Base-by-base conservation (phyloP, 2,113 vertebrate species). In the Anguilla rostrata region DNA sequence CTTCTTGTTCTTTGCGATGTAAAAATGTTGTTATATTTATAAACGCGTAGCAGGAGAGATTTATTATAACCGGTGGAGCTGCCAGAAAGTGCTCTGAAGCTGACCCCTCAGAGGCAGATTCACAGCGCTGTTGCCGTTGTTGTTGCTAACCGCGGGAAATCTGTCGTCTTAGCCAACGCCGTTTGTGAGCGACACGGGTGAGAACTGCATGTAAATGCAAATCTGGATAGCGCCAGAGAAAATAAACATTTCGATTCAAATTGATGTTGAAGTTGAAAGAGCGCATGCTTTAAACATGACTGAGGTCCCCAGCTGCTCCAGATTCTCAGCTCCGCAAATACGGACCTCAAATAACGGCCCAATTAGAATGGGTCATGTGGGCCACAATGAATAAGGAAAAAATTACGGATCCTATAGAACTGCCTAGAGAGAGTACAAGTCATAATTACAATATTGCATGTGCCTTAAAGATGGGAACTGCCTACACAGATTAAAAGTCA, bases 11-110 rank as follows among this genome's bases (percentile, higher is more conserved):
- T 82, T 34, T 34, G 81, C 41, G 4, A 49, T 53, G 81, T 22
- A 8, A n/a, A 49, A 56, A 82, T 43, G 26, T 22, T 29, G 22
- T 82, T 34, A 82, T 82, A 82, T 82, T 82, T 82, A 82, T 43
- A 82, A 56, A 20, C 26, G 5, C 81, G 34, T 14, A n/a, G 56
- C 81, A 4, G 26, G 26, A 82, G 81, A 20, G 8, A 34, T 56
- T 53, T 82, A 82, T 53, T 15, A 34, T 15, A 29, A 34, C 9
- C 34, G 26, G n/a, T 75, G 71, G 8, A 75, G n/a, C 9, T 75
- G n/a, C 60, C 60, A 26, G 20, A 26, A 26, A 20, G 1, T 66
- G 22, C 22, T 66, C 60, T 6, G 60, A 3, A 75, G 11, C 71
- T 34, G n/a, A 75, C 71, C n/a, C 71, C 71, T 29, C 26, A 34